Conservation (phyloP, 1,140 invertebrate genomes). For the Drosophila malerkotliana region DNA sequence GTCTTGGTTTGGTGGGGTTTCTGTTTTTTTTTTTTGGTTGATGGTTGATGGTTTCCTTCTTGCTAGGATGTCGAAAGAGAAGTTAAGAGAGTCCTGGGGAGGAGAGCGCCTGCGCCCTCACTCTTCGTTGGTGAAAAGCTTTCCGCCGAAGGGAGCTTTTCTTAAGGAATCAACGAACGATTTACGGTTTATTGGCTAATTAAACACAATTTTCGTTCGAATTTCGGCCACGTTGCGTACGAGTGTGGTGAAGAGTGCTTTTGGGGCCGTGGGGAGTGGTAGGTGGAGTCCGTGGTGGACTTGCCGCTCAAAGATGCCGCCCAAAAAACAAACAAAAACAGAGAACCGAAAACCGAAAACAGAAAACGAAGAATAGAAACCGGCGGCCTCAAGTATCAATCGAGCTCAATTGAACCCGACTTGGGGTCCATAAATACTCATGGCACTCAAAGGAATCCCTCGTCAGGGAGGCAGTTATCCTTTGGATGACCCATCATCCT, state of each 20-base stretch:
- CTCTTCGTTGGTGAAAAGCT: conserved; percentile 35
- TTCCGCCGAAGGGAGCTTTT: conserved; percentile 4
- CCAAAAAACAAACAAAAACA: conserved; percentile 1
- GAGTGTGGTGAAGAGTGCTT: not conserved
- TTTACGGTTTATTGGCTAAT: conserved; percentile 68
- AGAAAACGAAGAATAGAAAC: not conserved
- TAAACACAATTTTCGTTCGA: conserved; percentile 51
- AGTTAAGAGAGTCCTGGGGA: conserved; percentile 11
- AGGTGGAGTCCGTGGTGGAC: not conserved
- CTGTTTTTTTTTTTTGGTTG: not conserved
- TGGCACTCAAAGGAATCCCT: not conserved
- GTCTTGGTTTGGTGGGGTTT: conserved; percentile 31
- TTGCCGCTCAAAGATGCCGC: conserved; percentile 3
- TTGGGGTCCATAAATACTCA: conserved; percentile 8
- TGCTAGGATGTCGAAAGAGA: conserved; percentile 13
- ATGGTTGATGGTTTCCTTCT: not conserved
- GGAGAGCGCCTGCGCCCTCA: conserved; percentile 48
- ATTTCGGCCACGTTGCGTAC: conserved; percentile 1
- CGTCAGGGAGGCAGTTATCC: not conserved
- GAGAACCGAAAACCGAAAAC: not conserved
- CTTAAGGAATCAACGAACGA: conserved; percentile 3
- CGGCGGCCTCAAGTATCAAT: conserved; percentile 4
- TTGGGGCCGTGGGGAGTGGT: not conserved
- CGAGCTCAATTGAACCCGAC: conserved; percentile 2
- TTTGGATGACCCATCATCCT: not conserved